Evolutionary conservation across 2,888 invertebrate species (phyloP).

Genomic region (Copidosoma aretas): DNA sequence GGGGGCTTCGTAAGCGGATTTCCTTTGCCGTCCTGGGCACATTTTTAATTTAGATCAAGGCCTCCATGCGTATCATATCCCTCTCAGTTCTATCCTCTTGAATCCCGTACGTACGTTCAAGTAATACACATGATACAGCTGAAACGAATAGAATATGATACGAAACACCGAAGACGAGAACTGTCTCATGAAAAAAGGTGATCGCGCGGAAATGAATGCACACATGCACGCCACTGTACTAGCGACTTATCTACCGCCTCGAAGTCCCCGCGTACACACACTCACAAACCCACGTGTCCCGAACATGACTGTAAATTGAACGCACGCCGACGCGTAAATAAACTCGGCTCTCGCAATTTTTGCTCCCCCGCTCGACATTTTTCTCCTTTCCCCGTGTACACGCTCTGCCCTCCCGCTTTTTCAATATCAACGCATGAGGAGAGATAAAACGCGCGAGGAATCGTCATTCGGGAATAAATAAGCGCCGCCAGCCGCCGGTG

Average conservation of each 20-base stretch:
- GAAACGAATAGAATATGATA: neutral
- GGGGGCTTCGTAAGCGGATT: slow-evolving; percentile 25
- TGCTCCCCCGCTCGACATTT: neutral
- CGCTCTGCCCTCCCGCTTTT: neutral
- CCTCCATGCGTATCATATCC: neutral
- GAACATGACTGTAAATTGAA: neutral
- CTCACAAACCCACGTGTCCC: too few relatives aligned
- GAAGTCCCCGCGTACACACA: neutral
- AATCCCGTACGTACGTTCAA: neutral
- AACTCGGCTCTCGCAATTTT: slow-evolving; percentile 12
- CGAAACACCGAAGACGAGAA: neutral
- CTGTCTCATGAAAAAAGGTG: neutral
- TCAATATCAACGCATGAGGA: slow-evolving; percentile 12
- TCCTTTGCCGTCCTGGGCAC: too few relatives aligned
- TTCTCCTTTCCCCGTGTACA: neutral
- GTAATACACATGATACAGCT: neutral
- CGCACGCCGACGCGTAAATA: slow-evolving; percentile 18
- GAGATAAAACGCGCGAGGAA: slow-evolving; percentile 23
- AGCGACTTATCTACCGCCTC: neutral
- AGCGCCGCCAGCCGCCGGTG: slow-evolving; percentile 16
- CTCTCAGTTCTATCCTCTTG: neutral
- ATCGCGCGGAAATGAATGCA: neutral
- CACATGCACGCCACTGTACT: neutral
- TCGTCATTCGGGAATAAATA: slow-evolving; percentile 30
- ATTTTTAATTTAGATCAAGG: slow-evolving; percentile 12